A percentile compares a stretch with the other conserved stretches of the same genome.
These are phyloP conservation scores for Catonia carolina DNA, from an alignment of 2,888 invertebrate genomes.

Conservation along the genomic window DNA sequence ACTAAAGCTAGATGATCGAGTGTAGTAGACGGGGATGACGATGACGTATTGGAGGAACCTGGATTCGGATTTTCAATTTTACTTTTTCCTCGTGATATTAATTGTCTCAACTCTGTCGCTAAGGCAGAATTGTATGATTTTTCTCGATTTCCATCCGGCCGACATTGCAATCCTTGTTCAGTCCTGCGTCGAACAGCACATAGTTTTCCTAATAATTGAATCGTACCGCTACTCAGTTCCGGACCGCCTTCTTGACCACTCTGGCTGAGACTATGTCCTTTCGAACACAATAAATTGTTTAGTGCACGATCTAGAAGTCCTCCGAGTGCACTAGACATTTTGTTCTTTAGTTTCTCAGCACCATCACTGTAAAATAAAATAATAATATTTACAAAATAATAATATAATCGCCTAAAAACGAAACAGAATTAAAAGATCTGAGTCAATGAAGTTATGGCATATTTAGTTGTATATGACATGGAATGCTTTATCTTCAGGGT, in stretches of 20 bases:
- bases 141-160: background rate
- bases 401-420: too few species aligned
- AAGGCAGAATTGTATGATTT: background rate
- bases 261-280: constrained; percentile 1
- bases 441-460: too few species aligned
- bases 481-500: too few species aligned
- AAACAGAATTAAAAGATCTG: too few species aligned
- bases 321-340: constrained; percentile 38
- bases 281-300: constrained; percentile 32
- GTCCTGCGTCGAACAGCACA: constrained; percentile 26
- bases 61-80: background rate
- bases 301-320: constrained; percentile 38
- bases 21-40: constrained; percentile 11
- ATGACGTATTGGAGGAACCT: background rate
- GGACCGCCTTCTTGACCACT: too few species aligned
- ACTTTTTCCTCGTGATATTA: constrained; percentile 3
- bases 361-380: constrained; percentile 16
- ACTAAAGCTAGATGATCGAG: constrained; percentile 20
- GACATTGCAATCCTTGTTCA: background rate
- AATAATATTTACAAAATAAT: background rate
- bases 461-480: too few species aligned
- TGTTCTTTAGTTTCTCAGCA: constrained; percentile 36
- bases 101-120: constrained; percentile 9
- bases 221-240: constrained; percentile 28
- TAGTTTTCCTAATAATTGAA: constrained; percentile 30